Evolutionary conservation across 1,140 invertebrate genomes (phyloP), one percentile per base, ranked within the genome.

Genomic region (Cecropterus lyciades): DNA sequence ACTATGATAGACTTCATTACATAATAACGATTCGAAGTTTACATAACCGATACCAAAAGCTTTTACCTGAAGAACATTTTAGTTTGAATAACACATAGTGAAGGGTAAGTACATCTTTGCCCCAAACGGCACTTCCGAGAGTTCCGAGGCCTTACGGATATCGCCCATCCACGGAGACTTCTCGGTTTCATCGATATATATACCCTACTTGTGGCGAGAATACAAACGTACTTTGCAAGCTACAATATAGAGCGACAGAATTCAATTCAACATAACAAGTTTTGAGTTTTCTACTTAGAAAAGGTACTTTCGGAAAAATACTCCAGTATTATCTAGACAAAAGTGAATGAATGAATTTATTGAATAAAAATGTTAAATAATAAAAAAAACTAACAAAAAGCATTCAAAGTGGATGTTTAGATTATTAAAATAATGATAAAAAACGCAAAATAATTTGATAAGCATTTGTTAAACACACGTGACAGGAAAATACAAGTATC

Each of bases 121-220:
- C 11, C 16, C 53, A 48, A 48, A 66, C 45, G 20, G 30, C 43
- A 56, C 51, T 14, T 56, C 13, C 42, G 27, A 10, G 17, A 65
- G 11, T 27, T 33, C 4, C 14, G 33, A 57, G 37, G 45, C 49
- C 10, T 49, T 37, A 37, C 13, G 27, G 62, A 65, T 67, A 65
- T 67, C 37, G 42, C 14, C 14, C 51, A 48, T 51, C 72, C 72
- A 42, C 45, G 45, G 75, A 75, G 75, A 75, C 66, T 51, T 73
- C 62, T 70, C 60, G 59, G 46, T 60, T 69, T 69, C 72, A 63
- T 42, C 52, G 46, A 69, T 16, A 66, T 55, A 65, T 30, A 59
- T 60, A 56, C 65, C 60, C 45, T 15, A 66, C 66, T 65, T 69
- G 15, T 48, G 57, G 56, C 59, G 55, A 68, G 16, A 55, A 42